Evolutionary conservation across 1,140 invertebrate species (phyloP), one percentile per base, ranked within the genome.

Genomic region (Drosophila sulfurigaster): DNA sequence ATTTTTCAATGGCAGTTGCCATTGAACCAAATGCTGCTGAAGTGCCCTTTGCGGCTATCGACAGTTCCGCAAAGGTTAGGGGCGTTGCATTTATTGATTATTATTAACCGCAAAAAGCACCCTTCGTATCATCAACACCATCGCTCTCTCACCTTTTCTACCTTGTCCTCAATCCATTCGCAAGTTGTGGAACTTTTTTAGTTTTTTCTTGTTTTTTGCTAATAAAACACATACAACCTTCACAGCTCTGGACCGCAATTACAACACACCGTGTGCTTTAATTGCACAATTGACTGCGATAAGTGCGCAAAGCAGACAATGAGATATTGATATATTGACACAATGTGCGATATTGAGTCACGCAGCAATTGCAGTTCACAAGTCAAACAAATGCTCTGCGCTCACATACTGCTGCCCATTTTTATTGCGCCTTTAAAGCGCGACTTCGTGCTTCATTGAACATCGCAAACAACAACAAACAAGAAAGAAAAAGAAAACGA

Each of bases 361-460:
- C 52, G 69, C 72, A 62, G 64, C 38, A 41, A 70, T 68, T 75
- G 77, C 60, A 74, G 41, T 66, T 56, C 64, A 81, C 63, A 72
- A 72, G 69, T 51, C 78, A 59, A 69, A 64, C 69, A 69, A 74
- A 75, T 64, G 71, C 54, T 49, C 49, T 32, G 5, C n/a, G 11
- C 28, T 13, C 25, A 30, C 25, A 32, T 52, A 28, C 32, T 52
- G 51, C 32, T 57, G 32, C 16, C 54, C 54, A 57, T 78, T 52
- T 78, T 59, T 63, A 77, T 70, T 45, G 66, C 56, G 58, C 54
- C 28, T 46, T 63, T 73, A 16, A 73, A 75, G 71, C 67, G 67
- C 68, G 78, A 73, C 79, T 75, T 72, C 70, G 74, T 81, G 79
- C 83, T 89, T 81, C 83, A 89, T 83, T 88, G 83, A 80, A 70